Conservation (phyloP, 1,140 invertebrate genomes). For the Pseudomyrmex pallidus region DNA sequence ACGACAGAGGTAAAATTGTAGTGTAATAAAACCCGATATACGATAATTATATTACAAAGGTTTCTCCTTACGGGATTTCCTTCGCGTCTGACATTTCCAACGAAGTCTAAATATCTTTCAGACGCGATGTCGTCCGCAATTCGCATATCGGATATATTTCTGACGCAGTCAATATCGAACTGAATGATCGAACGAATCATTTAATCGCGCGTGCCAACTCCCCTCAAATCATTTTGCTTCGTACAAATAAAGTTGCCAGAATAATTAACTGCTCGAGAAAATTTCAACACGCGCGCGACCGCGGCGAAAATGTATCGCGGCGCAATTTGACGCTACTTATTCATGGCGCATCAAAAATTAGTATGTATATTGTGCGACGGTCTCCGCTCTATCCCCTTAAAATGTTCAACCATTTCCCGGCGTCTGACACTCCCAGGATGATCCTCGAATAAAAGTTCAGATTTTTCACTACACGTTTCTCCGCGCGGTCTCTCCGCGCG, state of each 20-base stretch:
- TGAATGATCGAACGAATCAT: slow-evolving; percentile 6
- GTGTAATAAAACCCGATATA: slow-evolving; percentile 4
- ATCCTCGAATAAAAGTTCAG: slow-evolving; percentile 46
- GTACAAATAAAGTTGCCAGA: neutral
- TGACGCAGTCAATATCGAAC: too few relatives aligned
- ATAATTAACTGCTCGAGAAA: neutral
- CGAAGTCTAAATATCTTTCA: slow-evolving; percentile 34
- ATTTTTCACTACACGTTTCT: slow-evolving; percentile 49
- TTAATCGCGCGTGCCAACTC: neutral
- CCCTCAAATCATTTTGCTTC: neutral
- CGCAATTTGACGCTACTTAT: neutral
- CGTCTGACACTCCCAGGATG: slow-evolving; percentile 12
- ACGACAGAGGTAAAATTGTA: slow-evolving; percentile 37
- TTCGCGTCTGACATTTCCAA: slow-evolving; percentile 16
- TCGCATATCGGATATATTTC: neutral
- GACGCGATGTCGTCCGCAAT: neutral
- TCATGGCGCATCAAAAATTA: neutral
- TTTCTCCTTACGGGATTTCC: slow-evolving; percentile 1
- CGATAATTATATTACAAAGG: slow-evolving; percentile 48
- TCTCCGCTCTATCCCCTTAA: neutral
- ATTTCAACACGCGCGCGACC: neutral
- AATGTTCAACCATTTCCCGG: neutral
- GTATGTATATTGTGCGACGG: neutral
- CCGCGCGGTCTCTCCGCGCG: slow-evolving; percentile 43
- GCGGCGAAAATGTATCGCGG: neutral